Evolutionary conservation across 30 jellyfish, hydroid and myxozoan species (phyloP), one percentile per base, ranked within the genome.

Genomic region (Hydra vulgaris): DNA sequence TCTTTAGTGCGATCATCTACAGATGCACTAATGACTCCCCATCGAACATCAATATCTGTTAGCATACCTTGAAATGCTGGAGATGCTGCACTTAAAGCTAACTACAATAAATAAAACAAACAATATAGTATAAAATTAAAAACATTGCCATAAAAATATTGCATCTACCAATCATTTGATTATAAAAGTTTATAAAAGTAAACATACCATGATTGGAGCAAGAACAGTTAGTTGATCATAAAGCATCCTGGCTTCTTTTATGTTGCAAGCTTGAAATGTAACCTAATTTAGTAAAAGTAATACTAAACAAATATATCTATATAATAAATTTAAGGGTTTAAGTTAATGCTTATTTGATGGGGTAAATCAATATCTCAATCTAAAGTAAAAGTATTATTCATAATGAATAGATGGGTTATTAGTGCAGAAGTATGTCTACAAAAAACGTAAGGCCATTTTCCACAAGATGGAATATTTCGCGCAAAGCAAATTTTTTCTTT

Each of bases 31-130:
- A 94, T 94, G 82, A 94, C 94, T 76, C 89, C 95, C 99, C 99
- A 94, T 25, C 99, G 87, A 76, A 96, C 88, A 74, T 94, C 99
- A n/a, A 85, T 84, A 72, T 94, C 99, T 16, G 92, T 87, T 55
- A 94, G 79, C 15, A 88, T 83, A 0, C 99, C 99, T 74, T 88
- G 83, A 74, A 85, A 94, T 18, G 96, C 96, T 26, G 99, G 99
- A 66, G 99, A 94, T 17, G 96, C 95, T 19, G 99, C 99, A 54
- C 98, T 84, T 82, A 94, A 73, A 7, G 99, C 97, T 81, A 94
- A 71, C 99, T 93, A 27, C 16, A 82, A 53, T 73, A 66, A 7
- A 53, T 74, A 18, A 54, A 55, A 27, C 20, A 1, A 72, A 18
- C 79, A n/a, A n/a, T n/a, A n/a, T n/a, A n/a, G n/a, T 40, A 40